Evolutionary conservation across 2,797 vertebrate species (phyloP).

Genomic region (Myotis myotis): DNA sequence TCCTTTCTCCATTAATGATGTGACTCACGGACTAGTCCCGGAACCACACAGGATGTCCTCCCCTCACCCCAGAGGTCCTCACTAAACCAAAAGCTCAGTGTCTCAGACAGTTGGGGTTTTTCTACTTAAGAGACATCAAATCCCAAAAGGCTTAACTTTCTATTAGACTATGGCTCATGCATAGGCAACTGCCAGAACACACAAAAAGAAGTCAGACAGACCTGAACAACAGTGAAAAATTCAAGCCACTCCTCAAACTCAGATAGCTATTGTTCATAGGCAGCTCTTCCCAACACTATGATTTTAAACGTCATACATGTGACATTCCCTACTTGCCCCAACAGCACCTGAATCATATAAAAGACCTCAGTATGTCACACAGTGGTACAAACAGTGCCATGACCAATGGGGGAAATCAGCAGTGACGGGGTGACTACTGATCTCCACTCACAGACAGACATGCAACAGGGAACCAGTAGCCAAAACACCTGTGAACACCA

Average conservation of each 20-base stretch:
- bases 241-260: constrained; percentile 19
- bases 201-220: not conserved
- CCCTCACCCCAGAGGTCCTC: not conserved
- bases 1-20: not conserved
- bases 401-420: not conserved
- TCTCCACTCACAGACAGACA: not conserved
- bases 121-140: not conserved
- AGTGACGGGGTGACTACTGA: not conserved
- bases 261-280: not conserved
- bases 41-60: not conserved
- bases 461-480: not conserved
- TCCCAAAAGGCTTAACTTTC: constrained; percentile 4
- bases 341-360: not conserved
- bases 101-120: not conserved
- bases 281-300: not conserved
- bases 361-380: not conserved
- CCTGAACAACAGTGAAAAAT: not conserved
- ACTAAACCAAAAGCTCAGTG: not conserved
- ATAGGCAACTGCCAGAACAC: not conserved
- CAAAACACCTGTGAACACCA: not conserved
- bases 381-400: not conserved
- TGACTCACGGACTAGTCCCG: not conserved
- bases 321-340: not conserved
- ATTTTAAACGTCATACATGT: not conserved
- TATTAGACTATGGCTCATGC: not conserved